A percentile compares a stretch with the other conserved stretches of the same genome.
These are phyloP conservation scores for Eunapius fragilis DNA, from an alignment of 37 sponge, comb jelly and placozoan genomes.

Conservation along the genomic window DNA sequence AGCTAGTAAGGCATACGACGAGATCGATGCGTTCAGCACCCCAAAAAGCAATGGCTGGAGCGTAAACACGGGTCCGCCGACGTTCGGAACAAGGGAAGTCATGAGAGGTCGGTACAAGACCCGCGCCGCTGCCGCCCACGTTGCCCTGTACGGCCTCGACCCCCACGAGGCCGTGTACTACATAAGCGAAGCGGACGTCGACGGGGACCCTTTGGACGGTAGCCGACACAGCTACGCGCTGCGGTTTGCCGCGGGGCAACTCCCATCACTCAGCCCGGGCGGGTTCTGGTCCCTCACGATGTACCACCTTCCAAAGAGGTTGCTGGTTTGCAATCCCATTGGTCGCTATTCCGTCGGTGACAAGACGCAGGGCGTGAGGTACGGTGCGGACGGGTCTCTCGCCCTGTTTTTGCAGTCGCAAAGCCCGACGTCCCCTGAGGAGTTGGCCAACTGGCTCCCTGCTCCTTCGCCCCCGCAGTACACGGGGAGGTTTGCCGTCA, in stretches of 20 bases:
- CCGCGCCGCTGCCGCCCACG: constrained; percentile 3
- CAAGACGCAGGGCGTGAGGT: not conserved
- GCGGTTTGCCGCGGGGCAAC: not conserved
- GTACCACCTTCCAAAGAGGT: not conserved
- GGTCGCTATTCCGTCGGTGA: constrained; percentile 13
- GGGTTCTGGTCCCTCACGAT: constrained; percentile 30
- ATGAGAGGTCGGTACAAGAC: constrained; percentile 17
- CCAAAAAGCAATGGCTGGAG: not conserved
- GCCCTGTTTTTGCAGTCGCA: not conserved
- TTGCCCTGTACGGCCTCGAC: not conserved
- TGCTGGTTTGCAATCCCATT: constrained; percentile 6
- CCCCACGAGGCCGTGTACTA: constrained; percentile 9
- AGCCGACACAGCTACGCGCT: not conserved
- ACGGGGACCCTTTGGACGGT: not conserved
- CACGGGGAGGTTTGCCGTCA: not conserved
- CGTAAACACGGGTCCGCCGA: not conserved
- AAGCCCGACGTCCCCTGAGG: not conserved
- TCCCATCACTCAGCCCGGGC: not conserved
- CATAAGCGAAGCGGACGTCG: not conserved
- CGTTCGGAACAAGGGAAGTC: not conserved
- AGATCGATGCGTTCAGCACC: not conserved
- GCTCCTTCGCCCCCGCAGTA: not conserved
- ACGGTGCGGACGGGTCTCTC: constrained; percentile 1
- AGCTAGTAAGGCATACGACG: not conserved
- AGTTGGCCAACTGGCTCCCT: constrained; percentile 28